Evolutionary conservation across 2,113 vertebrate genomes (phyloP).

Genomic region (Amblyopsis rosae): DNA sequence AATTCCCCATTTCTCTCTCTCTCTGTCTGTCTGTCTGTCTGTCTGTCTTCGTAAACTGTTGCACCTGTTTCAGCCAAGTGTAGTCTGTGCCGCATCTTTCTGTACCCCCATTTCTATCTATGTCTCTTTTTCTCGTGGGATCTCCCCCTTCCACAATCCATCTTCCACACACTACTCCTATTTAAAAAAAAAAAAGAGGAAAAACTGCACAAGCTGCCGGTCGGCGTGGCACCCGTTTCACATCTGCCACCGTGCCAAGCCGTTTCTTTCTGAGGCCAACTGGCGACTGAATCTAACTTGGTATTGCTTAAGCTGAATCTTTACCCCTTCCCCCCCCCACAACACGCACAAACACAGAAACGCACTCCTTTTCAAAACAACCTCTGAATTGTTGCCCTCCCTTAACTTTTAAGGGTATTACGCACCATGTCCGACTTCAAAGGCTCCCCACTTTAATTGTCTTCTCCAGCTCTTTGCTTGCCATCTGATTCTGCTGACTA

Average conservation of each 20-base stretch:
- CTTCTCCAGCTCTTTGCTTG: slow-evolving; percentile 76
- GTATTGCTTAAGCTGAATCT: slow-evolving; percentile 73
- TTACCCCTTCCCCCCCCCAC: slow-evolving; percentile 37
- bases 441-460: slow-evolving; percentile 85
- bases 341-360: neutral
- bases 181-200: slow-evolving; percentile 56
- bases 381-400: slow-evolving; percentile 67
- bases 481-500: slow-evolving; percentile 81
- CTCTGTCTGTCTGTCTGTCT: slow-evolving; percentile 28
- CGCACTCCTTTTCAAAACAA: slow-evolving; percentile 59
- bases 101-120: neutral
- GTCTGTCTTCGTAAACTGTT: neutral
- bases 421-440: slow-evolving; percentile 82
- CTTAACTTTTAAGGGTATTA: slow-evolving; percentile 70
- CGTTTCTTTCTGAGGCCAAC: slow-evolving; percentile 64
- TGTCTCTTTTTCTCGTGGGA: slow-evolving; percentile 34
- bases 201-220: slow-evolving; percentile 52
- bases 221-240: slow-evolving; percentile 28
- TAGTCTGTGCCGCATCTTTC: slow-evolving; percentile 12
- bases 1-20: slow-evolving; percentile 53
- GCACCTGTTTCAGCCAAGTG: slow-evolving; percentile 38
- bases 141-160: slow-evolving; percentile 18
- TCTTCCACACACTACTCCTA: slow-evolving; percentile 17
- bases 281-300: slow-evolving; percentile 63
- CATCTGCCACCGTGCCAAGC: slow-evolving; percentile 35